Percentiles rank a stretch among this genome's conserved stretches.
Evolutionary conservation across 2,113 vertebrate genomes (phyloP).

Genomic region (Stegostoma tigrinum): DNA sequence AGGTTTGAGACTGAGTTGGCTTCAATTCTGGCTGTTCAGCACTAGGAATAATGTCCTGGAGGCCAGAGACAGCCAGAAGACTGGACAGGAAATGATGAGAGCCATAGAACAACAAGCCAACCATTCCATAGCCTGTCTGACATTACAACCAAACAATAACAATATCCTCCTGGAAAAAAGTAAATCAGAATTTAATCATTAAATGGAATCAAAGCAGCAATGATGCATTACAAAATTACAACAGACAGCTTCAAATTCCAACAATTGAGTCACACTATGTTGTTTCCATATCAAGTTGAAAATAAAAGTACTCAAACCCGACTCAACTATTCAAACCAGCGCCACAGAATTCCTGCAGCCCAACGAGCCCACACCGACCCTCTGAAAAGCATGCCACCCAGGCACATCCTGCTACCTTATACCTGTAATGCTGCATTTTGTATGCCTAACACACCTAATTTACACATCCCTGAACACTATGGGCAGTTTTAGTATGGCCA

Average conservation of each 20-base stretch:
- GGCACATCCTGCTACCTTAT: too few species aligned
- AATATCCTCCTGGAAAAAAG: background rate
- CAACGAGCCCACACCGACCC: too few species aligned
- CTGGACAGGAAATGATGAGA: background rate
- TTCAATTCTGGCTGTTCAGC: background rate
- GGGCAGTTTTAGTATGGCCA: too few species aligned
- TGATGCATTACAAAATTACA: background rate
- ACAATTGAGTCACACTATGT: background rate
- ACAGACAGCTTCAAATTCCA: background rate
- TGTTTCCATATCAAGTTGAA: background rate
- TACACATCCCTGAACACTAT: too few species aligned
- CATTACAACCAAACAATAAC: background rate
- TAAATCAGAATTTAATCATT: background rate
- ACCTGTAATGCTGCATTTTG: too few species aligned
- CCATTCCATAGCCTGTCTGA: background rate
- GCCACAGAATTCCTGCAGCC: too few species aligned
- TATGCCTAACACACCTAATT: too few species aligned
- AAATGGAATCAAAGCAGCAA: background rate
- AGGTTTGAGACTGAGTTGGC: too few species aligned
- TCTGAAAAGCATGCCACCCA: too few species aligned
- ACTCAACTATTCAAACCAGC: too few species aligned
- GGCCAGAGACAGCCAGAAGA: background rate
- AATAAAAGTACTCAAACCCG: background rate
- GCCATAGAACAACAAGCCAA: background rate
- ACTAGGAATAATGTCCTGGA: too few species aligned